phyloP scores from a whole-genome alignment of 2,888 invertebrate genomes.

The Tetanocera ferruginea region DNA sequence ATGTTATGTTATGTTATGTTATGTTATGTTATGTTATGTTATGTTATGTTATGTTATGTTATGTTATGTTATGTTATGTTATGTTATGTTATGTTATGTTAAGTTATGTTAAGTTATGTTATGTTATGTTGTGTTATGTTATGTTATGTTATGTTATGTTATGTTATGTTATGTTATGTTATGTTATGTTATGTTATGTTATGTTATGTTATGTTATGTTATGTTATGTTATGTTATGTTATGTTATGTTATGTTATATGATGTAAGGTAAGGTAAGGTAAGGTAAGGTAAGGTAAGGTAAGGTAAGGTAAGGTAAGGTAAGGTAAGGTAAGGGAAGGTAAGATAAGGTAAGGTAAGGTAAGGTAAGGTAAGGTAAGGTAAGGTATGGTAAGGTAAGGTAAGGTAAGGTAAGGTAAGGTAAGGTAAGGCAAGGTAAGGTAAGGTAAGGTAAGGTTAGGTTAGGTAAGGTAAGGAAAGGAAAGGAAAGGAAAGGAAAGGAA shows the following conservation, averaged over 20 bases:
- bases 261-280: conserved; percentile 22
- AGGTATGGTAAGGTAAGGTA: conserved; percentile 31
- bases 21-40: background rate
- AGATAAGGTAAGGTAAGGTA: conserved; percentile 28
- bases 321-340: conserved; percentile 24
- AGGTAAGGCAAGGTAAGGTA: no score
- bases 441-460: no score
- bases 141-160: no score
- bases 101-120: no score
- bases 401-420: no score
- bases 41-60: conserved; percentile 2
- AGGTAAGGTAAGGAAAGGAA: no score
- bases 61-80: background rate
- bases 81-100: no score
- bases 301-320: conserved; percentile 26
- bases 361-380: conserved; percentile 34
- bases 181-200: background rate
- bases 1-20: conserved; percentile 1
- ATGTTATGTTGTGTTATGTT: no score
- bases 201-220: conserved; percentile 6
- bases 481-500: no score
- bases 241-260: conserved; percentile 28
- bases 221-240: conserved; percentile 19
- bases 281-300: conserved; percentile 29
- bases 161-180: no score